Evolutionary conservation across 2,113 vertebrate species (phyloP).

Genomic region (Percina caprodes): DNA sequence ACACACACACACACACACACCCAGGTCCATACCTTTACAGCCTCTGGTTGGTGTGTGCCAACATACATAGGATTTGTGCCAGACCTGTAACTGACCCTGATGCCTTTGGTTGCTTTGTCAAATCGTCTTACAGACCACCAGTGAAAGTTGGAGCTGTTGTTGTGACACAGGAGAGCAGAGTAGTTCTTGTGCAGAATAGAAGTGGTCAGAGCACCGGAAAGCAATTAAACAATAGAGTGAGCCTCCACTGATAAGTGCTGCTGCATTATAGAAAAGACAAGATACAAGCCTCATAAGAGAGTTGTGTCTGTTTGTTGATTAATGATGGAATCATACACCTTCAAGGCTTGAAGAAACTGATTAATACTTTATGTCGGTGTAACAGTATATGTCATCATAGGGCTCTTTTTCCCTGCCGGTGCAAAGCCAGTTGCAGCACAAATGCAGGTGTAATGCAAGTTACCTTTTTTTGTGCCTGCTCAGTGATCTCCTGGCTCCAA

Average conservation of each 20-base stretch:
- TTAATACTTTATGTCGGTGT: conserved; percentile 41
- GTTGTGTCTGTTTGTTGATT: conserved; percentile 59
- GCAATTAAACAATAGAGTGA: conserved; percentile 41
- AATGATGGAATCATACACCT: conserved; percentile 36
- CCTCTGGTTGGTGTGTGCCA: conserved; percentile 13
- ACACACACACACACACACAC: conserved; percentile 2
- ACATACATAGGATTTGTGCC: conserved; percentile 36
- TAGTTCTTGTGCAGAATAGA: conserved; percentile 40
- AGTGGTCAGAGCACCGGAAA: conserved; percentile 40
- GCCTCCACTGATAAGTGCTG: conserved; percentile 42
- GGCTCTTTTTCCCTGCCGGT: neutral
- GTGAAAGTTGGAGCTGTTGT: conserved; percentile 58
- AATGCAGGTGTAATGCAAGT: neutral
- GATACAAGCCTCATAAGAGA: conserved; percentile 31
- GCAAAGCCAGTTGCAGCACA: neutral
- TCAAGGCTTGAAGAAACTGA: conserved; percentile 5
- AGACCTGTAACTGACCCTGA: conserved; percentile 66
- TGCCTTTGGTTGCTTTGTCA: conserved; percentile 21
- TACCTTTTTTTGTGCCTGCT: neutral
- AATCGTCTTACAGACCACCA: conserved; percentile 64
- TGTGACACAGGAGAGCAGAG: conserved; percentile 42
- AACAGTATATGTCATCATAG: conserved; percentile 30
- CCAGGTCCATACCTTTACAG: conserved; percentile 30
- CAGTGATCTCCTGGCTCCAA: neutral
- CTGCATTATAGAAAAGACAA: conserved; percentile 64